Conservation (phyloP, 2,113 vertebrate species). For the Lontra canadensis region DNA sequence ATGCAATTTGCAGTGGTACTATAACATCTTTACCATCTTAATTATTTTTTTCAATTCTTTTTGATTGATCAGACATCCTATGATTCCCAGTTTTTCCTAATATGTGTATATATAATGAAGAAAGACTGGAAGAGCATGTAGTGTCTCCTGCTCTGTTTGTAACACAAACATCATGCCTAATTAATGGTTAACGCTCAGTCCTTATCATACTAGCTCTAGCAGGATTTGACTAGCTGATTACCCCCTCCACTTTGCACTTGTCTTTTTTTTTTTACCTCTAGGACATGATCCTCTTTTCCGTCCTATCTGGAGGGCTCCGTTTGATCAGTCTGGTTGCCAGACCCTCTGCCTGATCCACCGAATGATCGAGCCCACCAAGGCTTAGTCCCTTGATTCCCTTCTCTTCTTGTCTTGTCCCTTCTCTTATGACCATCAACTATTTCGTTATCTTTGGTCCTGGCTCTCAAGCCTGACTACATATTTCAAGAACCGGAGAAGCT, state of each 20-base stretch:
- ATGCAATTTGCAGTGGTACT: not conserved
- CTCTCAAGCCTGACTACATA: not conserved
- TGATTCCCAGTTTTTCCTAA: not conserved
- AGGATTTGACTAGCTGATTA: not conserved
- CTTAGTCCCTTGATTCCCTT: not conserved
- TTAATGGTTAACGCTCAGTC: not conserved
- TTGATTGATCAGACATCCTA: constrained; percentile 5
- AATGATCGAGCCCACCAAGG: not conserved
- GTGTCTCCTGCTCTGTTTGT: not conserved
- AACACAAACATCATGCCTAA: not conserved
- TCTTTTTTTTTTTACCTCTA: constrained; percentile 17
- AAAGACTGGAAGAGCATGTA: not conserved
- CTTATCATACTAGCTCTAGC: not conserved
- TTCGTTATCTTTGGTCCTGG: not conserved
- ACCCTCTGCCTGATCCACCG: not conserved
- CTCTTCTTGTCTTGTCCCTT: not conserved
- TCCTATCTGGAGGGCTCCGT: not conserved
- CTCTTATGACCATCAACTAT: not conserved
- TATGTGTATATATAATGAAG: not conserved
- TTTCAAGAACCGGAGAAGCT: not conserved
- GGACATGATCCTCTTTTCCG: not conserved
- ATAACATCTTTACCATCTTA: constrained; percentile 9
- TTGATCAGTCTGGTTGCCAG: not conserved
- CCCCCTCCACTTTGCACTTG: not conserved
- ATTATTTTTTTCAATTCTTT: not conserved